phyloP scores from a whole-genome alignment of 2,888 invertebrate species.

The Lottia gigantea region DNA sequence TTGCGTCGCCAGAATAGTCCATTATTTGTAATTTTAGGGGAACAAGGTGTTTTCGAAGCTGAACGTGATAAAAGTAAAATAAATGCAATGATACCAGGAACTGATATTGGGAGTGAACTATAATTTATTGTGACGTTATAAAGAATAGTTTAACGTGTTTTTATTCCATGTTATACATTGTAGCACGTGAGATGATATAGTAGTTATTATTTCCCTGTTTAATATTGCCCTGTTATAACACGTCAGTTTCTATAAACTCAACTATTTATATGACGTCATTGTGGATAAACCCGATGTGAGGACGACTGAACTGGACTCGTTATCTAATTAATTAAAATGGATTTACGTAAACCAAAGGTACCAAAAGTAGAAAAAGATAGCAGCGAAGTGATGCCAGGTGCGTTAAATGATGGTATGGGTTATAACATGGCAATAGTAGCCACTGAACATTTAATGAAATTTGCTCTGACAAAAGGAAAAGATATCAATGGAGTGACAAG shows the following conservation, averaged over 20 bases:
- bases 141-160: no score
- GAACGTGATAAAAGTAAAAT: background rate
- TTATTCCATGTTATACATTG: no score
- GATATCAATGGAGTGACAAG: slow-evolving; percentile 46
- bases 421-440: slow-evolving; percentile 31
- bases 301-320: no score
- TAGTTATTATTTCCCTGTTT: no score
- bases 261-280: no score
- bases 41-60: background rate
- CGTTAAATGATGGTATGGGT: slow-evolving; percentile 27
- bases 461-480: slow-evolving; percentile 46
- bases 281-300: no score
- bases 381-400: background rate
- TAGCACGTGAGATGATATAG: no score
- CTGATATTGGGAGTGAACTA: no score
- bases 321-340: background rate
- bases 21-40: slow-evolving; percentile 1
- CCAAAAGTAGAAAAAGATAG: background rate
- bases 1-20: slow-evolving; percentile 22
- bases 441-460: slow-evolving; percentile 42
- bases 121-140: no score
- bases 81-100: background rate
- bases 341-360: slow-evolving; percentile 1
- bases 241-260: no score
- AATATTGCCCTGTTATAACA: no score